Evolutionary conservation across 2,888 invertebrate genomes (phyloP).

Genomic region (Labia minor): DNA sequence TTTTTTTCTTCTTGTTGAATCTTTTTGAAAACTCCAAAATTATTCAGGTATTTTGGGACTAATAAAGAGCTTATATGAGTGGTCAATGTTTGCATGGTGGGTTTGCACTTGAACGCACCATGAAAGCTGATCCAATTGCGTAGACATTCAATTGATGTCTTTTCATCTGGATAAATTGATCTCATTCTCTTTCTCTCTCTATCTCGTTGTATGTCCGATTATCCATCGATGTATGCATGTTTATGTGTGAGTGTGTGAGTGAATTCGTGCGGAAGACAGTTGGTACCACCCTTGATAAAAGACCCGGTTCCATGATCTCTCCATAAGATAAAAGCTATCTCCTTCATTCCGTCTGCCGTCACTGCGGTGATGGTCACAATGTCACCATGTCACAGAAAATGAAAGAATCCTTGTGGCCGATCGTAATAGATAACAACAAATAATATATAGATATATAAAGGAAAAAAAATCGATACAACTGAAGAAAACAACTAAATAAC

Average conservation of each 20-base stretch:
- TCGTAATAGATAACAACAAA: neutral
- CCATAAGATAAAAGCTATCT: neutral
- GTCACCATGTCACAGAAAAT: neutral
- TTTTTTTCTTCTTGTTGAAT: too few species aligned
- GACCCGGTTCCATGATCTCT: neutral
- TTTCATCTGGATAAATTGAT: too few species aligned
- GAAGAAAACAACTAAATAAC: too few species aligned
- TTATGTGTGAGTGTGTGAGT: neutral
- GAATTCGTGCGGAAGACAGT: constrained; percentile 2
- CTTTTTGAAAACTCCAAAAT: too few species aligned
- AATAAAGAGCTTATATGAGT: too few species aligned
- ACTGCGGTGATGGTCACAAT: constrained; percentile 1
- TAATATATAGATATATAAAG: neutral
- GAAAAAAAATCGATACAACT: neutral
- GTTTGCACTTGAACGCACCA: neutral
- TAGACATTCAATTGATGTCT: too few species aligned
- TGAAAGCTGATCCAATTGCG: neutral
- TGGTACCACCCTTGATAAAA: neutral
- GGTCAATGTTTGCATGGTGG: neutral
- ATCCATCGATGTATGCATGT: too few species aligned
- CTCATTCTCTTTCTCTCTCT: too few species aligned
- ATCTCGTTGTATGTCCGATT: too few species aligned
- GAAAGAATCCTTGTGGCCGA: neutral
- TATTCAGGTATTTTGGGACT: too few species aligned
- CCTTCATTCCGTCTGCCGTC: neutral